Evolutionary conservation across 2,888 invertebrate genomes (phyloP), one percentile per base, ranked within the genome.

Genomic region (Dendrolimus houi): DNA sequence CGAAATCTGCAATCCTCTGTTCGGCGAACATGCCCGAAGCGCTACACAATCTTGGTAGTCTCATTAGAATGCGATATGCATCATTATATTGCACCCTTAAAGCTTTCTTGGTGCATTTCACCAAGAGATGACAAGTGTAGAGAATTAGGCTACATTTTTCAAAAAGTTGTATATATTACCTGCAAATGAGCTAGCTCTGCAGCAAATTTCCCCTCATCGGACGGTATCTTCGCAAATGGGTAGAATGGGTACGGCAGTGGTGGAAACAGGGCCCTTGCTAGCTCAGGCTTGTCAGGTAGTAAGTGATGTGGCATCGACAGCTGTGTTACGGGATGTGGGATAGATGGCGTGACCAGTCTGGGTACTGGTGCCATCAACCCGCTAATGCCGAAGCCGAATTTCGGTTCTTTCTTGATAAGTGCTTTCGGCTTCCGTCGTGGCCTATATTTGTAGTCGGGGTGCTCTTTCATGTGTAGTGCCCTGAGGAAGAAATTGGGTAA

Each of bases 401-500:
- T 95, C 40, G 94, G 93, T 69, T 95, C 95, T 69, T 95, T 95
- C 81, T 96, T 96, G 64, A 96, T 92, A 12, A 96, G 90, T 0
- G 96, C 95, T 81, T 97, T 97, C 7, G 97, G 97, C 83, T 97
- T 97, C 73, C 97, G 91, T 57, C 97, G 92, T 10, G 97, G 97
- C 54, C 97, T 93, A 89, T 97, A 97, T 86, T 97, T 97, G 92
- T 97, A 97, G 87, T 97, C 97, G 8, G 97, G 97, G 74, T 97
- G 97, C 78, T 97, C 97, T 86, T 96, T 97, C 97, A 97, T 97
- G 92, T 97, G 97, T 10, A 97, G 92, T 52, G 97, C 96, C 81
- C 97, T 97, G 93, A 41, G 90, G 59, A 59, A 54, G 52, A 56
- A 55, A 57, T 52, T 42, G 1, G 1, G 53, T 17, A 54, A 55